Conservation (phyloP, 1,140 invertebrate genomes). For the Galleria mellonella region DNA sequence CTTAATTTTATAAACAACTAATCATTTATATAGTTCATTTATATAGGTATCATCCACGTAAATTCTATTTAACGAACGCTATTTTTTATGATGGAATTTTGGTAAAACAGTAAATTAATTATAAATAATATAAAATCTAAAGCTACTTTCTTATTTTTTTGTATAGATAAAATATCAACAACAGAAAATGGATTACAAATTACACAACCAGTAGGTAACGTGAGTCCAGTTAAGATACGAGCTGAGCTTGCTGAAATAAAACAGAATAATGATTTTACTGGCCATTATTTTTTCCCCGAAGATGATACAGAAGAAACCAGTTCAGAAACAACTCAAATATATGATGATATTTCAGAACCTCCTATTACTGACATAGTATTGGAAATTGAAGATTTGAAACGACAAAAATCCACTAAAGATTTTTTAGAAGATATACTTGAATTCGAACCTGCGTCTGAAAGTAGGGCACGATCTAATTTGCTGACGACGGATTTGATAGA, state of each 20-base stretch:
- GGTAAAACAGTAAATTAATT: too few species aligned
- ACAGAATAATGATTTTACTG: slow-evolving; percentile 46
- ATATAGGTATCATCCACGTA: too few species aligned
- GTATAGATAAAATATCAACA: slow-evolving; percentile 36
- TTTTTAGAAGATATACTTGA: slow-evolving; percentile 61
- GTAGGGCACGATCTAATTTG: slow-evolving; percentile 9
- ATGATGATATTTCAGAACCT: slow-evolving; percentile 38
- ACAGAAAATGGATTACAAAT: slow-evolving; percentile 12
- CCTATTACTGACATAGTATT: slow-evolving; percentile 36
- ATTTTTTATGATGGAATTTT: too few species aligned
- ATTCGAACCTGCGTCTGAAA: slow-evolving; percentile 37
- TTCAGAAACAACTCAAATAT: slow-evolving; percentile 32
- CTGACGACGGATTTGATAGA: too few species aligned
- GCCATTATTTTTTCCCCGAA: slow-evolving; percentile 65
- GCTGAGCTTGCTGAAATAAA: slow-evolving; percentile 47
- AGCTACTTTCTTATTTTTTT: slow-evolving; percentile 4
- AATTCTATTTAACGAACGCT: too few species aligned
- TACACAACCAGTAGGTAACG: slow-evolving; percentile 15
- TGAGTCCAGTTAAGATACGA: slow-evolving; percentile 41
- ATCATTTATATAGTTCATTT: too few species aligned
- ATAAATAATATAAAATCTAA: too few species aligned
- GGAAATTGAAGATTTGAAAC: slow-evolving; percentile 53
- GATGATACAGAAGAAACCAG: slow-evolving; percentile 29
- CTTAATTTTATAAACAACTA: too few species aligned
- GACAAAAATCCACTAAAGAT: slow-evolving; percentile 40